Evolutionary conservation across 2,888 invertebrate genomes (phyloP).

Genomic region (Apoda limacodes): DNA sequence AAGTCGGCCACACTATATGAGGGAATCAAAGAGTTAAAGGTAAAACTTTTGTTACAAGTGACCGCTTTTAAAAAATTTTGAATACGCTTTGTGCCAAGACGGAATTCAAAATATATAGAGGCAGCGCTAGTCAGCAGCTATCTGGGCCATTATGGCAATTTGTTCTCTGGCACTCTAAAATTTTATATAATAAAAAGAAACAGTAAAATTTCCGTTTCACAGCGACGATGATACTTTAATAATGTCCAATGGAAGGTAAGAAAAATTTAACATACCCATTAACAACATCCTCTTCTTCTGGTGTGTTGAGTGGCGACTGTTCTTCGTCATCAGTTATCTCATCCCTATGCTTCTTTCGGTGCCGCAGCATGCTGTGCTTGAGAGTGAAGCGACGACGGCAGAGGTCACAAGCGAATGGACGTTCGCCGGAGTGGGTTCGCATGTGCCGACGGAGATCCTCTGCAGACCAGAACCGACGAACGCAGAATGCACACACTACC

Average conservation of each 20-base stretch:
- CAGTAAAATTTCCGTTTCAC: no score
- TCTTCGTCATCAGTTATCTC: conserved; percentile 71
- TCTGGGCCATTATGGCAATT: no score
- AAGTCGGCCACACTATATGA: no score
- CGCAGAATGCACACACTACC: conserved; percentile 92
- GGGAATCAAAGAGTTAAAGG: no score
- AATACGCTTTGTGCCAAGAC: no score
- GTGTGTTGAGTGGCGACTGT: conserved; percentile 53
- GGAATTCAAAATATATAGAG: no score
- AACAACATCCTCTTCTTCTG: conserved; percentile 45
- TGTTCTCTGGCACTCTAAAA: no score
- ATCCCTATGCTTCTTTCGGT: conserved; percentile 85
- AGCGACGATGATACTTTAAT: no score
- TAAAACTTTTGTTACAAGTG: no score
- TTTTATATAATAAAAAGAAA: neutral
- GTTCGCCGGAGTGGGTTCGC: conserved; percentile 92
- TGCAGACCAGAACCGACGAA: conserved; percentile 94
- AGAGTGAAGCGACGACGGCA: conserved; percentile 90
- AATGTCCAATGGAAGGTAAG: no score
- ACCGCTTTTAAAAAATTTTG: no score
- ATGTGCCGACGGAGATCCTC: conserved; percentile 94
- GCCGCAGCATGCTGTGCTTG: conserved; percentile 94
- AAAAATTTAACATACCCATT: conserved; percentile 50
- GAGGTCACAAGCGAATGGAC: conserved; percentile 92
- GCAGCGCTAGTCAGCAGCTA: no score